Base-by-base conservation (phyloP, 2,113 vertebrate species). In the Xenus cinereus region DNA sequence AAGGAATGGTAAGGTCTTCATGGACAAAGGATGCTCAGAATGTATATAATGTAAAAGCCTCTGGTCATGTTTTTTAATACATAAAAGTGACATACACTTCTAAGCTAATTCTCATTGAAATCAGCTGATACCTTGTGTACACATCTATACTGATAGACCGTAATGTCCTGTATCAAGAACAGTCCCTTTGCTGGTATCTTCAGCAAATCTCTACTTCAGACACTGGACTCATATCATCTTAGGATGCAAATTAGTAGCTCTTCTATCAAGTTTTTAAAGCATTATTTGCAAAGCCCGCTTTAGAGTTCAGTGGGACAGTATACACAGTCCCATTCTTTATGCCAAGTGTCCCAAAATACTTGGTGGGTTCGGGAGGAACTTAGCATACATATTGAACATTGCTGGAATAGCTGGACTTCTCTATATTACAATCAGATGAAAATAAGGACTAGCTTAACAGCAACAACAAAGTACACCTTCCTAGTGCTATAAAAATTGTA, bases 391-490 rank as follows among this genome's bases (percentile, higher is more conserved):
- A 54, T 7, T 37, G 78, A 92, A 90, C 33, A 15, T 79, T 84
- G 78, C 90, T 95, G 80, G 84, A 94, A 89, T 83, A 62, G 50
- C 57, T 86, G 72, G 51, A 87, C 66, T 92, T 96, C 82, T 92
- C 74, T 82, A 12, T 73, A 63, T 62, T 75, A 79, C 60, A 69
- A 32, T 27, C 50, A 79, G 83, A 50, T 82, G 77, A 93, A 95
- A 97, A 89, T 56, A 59, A 93, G 71, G 64, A 84, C 89, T 41
- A 56, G 68, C 95, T 97, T 94, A 95, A 93, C 84, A 97, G 82
- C 86, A 97, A 91, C 92, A 96, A 91, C 94, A 97, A 97, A 97
- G 84, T 28, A 84, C 76, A 93, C 67, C 75, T 96, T 90, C 62
- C 90, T 76, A 73, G 67, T 17, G 21, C 43, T 87, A 93, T 6